These are phyloP conservation scores for Erynnis tages DNA, from an alignment of 2,888 invertebrate genomes.

Conservation along the genomic window DNA sequence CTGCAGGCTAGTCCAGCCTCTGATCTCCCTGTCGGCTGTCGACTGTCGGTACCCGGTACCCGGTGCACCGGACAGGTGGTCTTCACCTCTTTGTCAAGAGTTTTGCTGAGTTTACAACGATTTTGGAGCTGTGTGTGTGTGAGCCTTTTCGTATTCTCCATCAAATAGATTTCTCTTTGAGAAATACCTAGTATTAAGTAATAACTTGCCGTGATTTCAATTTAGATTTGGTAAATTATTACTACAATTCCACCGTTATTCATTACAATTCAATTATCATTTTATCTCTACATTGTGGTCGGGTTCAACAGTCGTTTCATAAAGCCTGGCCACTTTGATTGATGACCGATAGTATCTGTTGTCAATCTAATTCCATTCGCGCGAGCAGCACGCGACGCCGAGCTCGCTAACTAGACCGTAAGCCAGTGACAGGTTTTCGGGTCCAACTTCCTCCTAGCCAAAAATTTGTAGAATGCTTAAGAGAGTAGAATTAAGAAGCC, in stretches of 20 bases:
- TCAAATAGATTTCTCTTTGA: too few species aligned
- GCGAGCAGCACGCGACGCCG: conserved; percentile 43
- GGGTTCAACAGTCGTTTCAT: conserved; percentile 42
- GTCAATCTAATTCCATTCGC: conserved; percentile 65
- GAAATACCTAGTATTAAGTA: too few species aligned
- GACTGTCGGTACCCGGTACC: too few species aligned
- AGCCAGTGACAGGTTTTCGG: too few species aligned
- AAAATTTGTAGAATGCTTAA: too few species aligned
- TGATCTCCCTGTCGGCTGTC: conserved; percentile 55
- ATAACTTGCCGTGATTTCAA: too few species aligned
- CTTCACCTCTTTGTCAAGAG: conserved; percentile 56
- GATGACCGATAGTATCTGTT: conserved; percentile 57
- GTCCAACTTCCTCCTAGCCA: too few species aligned
- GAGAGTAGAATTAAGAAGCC: too few species aligned
- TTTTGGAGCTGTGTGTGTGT: background rate
- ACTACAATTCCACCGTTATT: too few species aligned
- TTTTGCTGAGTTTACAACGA: conserved; percentile 27
- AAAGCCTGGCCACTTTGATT: conserved; percentile 56
- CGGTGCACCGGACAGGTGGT: conserved; percentile 64
- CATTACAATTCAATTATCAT: background rate
- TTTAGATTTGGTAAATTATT: too few species aligned
- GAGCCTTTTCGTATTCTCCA: too few species aligned
- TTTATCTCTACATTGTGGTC: background rate
- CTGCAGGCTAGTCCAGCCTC: conserved; percentile 64
- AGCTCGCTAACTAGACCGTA: too few species aligned